Evolutionary conservation across 2,888 invertebrate species (phyloP).

Genomic region (Pachydiplax longipennis): DNA sequence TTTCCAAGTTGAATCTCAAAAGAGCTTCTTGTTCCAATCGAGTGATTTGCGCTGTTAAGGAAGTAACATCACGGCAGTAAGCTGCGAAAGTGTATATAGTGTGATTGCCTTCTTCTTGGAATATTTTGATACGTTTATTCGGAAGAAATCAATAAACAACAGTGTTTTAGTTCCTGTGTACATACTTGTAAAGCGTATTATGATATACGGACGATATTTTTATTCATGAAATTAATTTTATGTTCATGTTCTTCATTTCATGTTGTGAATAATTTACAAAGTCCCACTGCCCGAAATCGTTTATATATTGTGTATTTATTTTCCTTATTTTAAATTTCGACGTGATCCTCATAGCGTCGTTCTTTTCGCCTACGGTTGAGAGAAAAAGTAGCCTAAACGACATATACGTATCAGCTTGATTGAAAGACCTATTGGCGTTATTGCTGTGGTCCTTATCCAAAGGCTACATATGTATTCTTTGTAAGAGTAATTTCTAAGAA

Average conservation of each 20-base stretch:
- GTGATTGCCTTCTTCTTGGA: conserved; percentile 39
- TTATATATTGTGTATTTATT: conserved; percentile 40
- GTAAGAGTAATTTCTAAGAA: conserved; percentile 40
- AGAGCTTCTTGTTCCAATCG: conserved; percentile 31
- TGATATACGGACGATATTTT: conserved; percentile 23
- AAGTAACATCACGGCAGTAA: neutral
- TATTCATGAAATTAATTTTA: neutral
- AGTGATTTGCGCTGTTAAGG: neutral
- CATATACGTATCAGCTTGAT: neutral
- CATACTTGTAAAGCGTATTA: conserved; percentile 27
- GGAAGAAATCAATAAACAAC: neutral
- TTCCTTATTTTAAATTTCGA: conserved; percentile 20
- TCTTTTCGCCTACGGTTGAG: neutral
- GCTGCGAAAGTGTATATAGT: conserved; percentile 29
- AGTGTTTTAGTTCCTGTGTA: conserved; percentile 15
- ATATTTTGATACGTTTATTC: conserved; percentile 44
- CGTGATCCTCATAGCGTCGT: neutral
- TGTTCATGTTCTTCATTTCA: neutral
- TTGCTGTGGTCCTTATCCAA: neutral
- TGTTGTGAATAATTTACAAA: neutral
- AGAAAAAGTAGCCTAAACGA: neutral
- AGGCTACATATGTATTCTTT: conserved; percentile 8
- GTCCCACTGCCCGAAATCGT: neutral
- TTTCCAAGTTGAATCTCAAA: conserved; percentile 35
- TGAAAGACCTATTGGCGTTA: neutral